A percentile compares a stretch with the other conserved stretches of the same genome.
Conservation (phyloP, 2,113 vertebrate genomes). For the Myocastor coypus region DNA sequence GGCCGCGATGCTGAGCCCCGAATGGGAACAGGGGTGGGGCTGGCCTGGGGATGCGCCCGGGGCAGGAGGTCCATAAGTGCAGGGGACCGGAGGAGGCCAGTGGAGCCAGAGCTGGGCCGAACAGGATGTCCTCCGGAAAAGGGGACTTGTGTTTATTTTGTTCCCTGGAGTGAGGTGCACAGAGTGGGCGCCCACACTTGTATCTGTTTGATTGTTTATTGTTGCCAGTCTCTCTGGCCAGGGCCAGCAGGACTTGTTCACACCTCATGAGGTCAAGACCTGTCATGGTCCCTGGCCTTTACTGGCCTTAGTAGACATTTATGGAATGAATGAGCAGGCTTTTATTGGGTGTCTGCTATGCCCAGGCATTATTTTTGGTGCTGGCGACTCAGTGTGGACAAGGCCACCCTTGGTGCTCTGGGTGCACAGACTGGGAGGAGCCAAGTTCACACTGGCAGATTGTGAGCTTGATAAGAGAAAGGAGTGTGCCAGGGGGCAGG, state of each 20-base stretch:
- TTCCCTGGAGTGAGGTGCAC: background rate
- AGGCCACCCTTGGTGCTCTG: background rate
- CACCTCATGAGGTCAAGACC: background rate
- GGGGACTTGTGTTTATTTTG: background rate
- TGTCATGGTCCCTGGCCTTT: background rate
- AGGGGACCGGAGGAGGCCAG: background rate
- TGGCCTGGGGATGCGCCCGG: background rate
- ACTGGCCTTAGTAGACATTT: background rate
- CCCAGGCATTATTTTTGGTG: background rate
- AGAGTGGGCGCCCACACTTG: background rate
- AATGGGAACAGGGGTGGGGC: background rate
- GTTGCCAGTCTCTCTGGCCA: background rate
- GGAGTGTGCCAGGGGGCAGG: background rate
- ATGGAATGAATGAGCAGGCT: background rate
- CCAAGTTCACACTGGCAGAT: background rate
- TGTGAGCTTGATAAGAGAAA: background rate
- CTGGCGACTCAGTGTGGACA: background rate
- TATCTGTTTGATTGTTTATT: background rate
- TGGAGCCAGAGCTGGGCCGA: background rate
- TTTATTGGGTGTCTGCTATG: background rate
- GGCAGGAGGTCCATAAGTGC: background rate
- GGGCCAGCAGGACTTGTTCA: background rate
- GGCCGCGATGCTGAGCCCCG: background rate
- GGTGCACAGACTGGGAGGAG: background rate
- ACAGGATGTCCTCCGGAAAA: background rate